Percentiles rank a stretch among this genome's conserved stretches.
phyloP scores from a whole-genome alignment of 1,140 invertebrate species.

The Meteorus sp. region DNA sequence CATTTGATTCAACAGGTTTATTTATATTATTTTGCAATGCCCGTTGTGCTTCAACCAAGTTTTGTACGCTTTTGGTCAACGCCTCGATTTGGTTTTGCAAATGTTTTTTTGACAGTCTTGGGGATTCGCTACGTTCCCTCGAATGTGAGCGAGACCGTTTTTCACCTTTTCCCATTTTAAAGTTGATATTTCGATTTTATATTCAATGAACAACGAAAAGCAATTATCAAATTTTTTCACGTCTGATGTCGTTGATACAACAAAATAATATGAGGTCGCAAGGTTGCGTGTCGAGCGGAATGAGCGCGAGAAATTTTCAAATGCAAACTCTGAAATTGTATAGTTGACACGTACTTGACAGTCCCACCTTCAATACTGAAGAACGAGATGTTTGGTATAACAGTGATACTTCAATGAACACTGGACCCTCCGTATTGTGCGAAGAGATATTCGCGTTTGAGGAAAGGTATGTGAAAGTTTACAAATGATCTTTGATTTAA shows the following conservation, averaged over 20 bases:
- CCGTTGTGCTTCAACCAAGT: not conserved
- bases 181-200: slow-evolving; percentile 12
- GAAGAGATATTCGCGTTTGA: too few relatives aligned
- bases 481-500: too few relatives aligned
- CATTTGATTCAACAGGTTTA: not conserved
- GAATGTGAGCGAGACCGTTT: not conserved
- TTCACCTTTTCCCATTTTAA: not conserved
- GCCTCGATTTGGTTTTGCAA: slow-evolving; percentile 5
- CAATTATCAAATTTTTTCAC: not conserved
- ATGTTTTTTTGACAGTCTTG: too few relatives aligned
- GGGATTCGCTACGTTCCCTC: too few relatives aligned
- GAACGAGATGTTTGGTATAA: too few relatives aligned
- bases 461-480: too few relatives aligned
- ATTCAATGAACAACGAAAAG: not conserved
- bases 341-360: slow-evolving; percentile 20
- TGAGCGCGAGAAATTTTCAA: slow-evolving; percentile 3
- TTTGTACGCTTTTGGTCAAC: not conserved
- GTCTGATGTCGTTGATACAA: slow-evolving; percentile 11
- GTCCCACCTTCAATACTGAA: too few relatives aligned
- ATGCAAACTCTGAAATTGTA: slow-evolving; percentile 17
- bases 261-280: slow-evolving; percentile 15
- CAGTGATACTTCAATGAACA: too few relatives aligned
- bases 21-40: not conserved
- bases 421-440: too few relatives aligned
- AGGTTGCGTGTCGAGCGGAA: not conserved